phyloP scores from a whole-genome alignment of 1,140 invertebrate genomes.

The Brachionus koreanus region DNA sequence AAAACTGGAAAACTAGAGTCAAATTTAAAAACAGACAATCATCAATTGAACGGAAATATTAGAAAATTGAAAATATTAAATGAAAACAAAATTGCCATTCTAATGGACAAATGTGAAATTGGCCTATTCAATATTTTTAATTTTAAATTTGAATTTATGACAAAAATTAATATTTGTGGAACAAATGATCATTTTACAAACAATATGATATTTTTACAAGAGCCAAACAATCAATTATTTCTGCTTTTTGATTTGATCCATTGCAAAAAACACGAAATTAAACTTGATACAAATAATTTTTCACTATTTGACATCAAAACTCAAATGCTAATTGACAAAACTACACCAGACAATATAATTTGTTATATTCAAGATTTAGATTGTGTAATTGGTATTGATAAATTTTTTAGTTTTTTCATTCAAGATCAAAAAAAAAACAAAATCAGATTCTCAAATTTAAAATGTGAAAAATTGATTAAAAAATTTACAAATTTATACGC shows the following conservation, averaged over 20 bases:
- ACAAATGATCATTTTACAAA: not conserved
- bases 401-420: not conserved
- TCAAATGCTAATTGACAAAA: not conserved
- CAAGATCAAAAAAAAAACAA: not conserved
- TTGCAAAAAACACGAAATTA: not conserved
- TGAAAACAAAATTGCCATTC: not conserved
- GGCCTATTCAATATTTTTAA: not conserved
- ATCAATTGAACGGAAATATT: not conserved
- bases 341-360: not conserved
- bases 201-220: not conserved
- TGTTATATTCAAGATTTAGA: not conserved
- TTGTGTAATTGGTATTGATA: not conserved
- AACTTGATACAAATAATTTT: not conserved
- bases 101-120: not conserved
- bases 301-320: not conserved
- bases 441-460: not conserved
- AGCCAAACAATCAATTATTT: not conserved
- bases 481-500: not conserved
- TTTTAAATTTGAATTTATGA: not conserved
- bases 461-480: constrained; percentile 16
- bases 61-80: constrained; percentile 6
- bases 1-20: not conserved
- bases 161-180: not conserved
- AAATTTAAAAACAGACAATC: not conserved
- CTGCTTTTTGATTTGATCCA: not conserved